These are phyloP conservation scores for Drosophila peninsularis DNA, from an alignment of 2,888 invertebrate species.

Conservation along the genomic window DNA sequence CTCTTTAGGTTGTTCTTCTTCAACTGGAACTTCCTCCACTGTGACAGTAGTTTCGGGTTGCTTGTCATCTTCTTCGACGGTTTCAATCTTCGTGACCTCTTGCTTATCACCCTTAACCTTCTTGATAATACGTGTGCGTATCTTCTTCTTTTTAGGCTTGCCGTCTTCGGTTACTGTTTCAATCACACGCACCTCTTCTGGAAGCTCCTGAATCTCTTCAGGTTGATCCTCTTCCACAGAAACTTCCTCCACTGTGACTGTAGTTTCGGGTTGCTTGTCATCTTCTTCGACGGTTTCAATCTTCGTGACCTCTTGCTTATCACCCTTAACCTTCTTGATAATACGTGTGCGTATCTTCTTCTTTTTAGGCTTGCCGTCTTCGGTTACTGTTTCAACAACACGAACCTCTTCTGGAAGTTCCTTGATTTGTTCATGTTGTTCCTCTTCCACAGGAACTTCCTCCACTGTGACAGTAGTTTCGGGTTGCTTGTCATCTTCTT, in stretches of 20 bases:
- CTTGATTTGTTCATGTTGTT: background rate
- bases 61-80: conserved; percentile 13
- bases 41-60: conserved; percentile 8
- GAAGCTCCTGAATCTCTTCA: conserved; percentile 1
- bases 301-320: conserved; percentile 1
- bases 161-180: conserved; percentile 2
- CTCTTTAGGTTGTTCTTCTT: background rate
- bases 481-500: conserved; percentile 14
- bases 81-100: conserved; percentile 20
- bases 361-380: conserved; percentile 5
- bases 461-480: conserved; percentile 8
- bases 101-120: conserved; percentile 10
- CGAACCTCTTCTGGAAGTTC: conserved; percentile 9
- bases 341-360: conserved; percentile 9
- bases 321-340: conserved; percentile 6
- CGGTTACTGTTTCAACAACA: background rate
- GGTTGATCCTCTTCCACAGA: background rate
- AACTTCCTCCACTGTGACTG: conserved; percentile 2
- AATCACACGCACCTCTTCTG: conserved; percentile 6
- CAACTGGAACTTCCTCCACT: background rate
- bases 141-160: conserved; percentile 7
- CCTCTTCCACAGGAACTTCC: conserved; percentile 1
- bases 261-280: conserved; percentile 16
- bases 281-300: conserved; percentile 11
- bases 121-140: conserved; percentile 8